Conservation (phyloP, 1,140 invertebrate species). For the Heterodera schachtii region DNA sequence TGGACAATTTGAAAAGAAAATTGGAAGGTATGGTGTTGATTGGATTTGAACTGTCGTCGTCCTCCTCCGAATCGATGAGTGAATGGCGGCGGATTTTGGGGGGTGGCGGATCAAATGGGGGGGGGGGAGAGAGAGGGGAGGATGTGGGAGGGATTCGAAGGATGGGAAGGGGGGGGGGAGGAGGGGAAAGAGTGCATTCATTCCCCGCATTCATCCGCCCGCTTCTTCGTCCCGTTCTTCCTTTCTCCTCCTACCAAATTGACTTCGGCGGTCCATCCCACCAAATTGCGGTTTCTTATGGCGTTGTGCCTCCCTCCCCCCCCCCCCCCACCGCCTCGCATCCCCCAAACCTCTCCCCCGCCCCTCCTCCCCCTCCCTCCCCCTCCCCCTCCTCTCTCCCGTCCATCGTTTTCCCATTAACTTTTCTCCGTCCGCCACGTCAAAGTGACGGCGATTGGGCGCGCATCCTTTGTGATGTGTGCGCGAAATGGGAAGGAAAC, state of each 20-base stretch:
- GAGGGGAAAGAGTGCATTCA: neutral
- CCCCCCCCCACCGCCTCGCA: neutral
- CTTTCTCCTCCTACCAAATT: neutral
- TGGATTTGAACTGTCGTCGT: too few relatives aligned
- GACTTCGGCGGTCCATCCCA: neutral
- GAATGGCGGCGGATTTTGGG: too few relatives aligned
- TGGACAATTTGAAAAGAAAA: too few relatives aligned
- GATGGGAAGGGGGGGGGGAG: neutral
- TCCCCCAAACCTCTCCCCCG: neutral
- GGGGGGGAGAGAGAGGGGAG: too few relatives aligned
- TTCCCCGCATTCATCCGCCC: neutral
- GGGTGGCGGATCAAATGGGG: neutral
- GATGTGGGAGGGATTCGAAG: too few relatives aligned
- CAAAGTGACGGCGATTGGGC: neutral
- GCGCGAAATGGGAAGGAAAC: neutral
- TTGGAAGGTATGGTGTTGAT: too few relatives aligned
- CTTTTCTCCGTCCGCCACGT: neutral
- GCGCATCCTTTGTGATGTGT: neutral
- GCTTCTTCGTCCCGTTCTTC: neutral
- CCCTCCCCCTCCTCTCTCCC: neutral
- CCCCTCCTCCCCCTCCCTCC: neutral
- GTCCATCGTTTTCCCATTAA: constrained; percentile 4
- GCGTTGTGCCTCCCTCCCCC: neutral
- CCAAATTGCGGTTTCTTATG: neutral
- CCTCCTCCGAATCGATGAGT: too few relatives aligned